phyloP scores from a whole-genome alignment of 2,113 vertebrate genomes.

The Salvator merianae region DNA sequence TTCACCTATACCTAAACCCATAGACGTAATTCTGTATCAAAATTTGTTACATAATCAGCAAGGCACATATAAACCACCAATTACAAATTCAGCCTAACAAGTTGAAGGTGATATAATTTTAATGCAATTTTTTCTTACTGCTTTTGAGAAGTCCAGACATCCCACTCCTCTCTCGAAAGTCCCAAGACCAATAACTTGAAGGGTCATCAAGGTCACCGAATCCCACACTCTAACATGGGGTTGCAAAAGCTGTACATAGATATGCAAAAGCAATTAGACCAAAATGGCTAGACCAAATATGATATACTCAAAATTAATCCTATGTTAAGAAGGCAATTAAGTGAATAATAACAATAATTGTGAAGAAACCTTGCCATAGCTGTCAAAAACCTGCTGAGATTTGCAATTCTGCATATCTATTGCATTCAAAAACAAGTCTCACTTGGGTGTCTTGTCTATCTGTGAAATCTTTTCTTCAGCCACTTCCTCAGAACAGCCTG shows the following conservation, averaged over 20 bases:
- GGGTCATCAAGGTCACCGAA: slow-evolving; percentile 89
- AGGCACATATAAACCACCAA: neutral
- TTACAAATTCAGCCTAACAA: no score
- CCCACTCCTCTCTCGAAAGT: slow-evolving; percentile 96
- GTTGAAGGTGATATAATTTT: no score
- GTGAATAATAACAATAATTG: neutral
- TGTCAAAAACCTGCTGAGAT: no score
- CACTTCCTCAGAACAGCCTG: no score
- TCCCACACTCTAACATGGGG: slow-evolving; percentile 97
- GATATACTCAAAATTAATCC: rapidly evolving
- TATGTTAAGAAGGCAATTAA: neutral
- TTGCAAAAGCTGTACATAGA: slow-evolving; percentile 81
- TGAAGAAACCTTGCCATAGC: neutral
- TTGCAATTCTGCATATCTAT: no score
- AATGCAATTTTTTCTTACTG: slow-evolving; percentile 76
- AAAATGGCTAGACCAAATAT: neutral
- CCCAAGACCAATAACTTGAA: slow-evolving; percentile 89
- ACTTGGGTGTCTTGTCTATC: no score
- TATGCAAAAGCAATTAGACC: slow-evolving; percentile 42
- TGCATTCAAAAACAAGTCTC: no score
- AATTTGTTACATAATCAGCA: neutral
- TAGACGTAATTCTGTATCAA: neutral
- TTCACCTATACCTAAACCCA: neutral
- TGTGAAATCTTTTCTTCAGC: no score
- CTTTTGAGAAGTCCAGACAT: slow-evolving; percentile 94